Conservation (phyloP, 2,113 vertebrate genomes). For the Platysteira castanea region DNA sequence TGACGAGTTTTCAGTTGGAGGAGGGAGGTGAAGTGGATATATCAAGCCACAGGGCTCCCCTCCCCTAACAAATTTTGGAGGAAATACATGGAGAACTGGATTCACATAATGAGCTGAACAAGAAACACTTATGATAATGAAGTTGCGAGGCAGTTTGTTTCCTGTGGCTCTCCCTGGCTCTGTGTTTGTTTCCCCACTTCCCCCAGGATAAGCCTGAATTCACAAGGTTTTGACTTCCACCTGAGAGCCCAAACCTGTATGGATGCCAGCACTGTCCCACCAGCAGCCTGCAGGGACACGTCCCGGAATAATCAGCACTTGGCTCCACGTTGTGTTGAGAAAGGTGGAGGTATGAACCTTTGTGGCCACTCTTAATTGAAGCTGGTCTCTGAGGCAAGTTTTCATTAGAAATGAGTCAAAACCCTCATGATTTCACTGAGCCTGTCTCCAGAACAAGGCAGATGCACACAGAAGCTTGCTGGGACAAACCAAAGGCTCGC, state of each 20-base stretch:
- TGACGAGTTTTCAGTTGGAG: conserved; percentile 47
- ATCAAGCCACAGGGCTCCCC: neutral
- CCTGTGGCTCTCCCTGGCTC: neutral
- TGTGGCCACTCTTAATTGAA: neutral
- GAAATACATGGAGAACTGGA: neutral
- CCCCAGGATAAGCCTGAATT: neutral
- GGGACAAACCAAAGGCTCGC: neutral
- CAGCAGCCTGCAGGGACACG: neutral
- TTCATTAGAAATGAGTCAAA: neutral
- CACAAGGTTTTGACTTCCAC: neutral
- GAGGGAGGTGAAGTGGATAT: neutral
- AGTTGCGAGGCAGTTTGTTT: neutral
- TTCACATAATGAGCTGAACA: neutral
- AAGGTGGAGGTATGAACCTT: neutral
- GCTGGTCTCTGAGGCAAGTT: neutral
- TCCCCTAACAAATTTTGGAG: neutral
- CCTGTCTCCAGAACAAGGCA: neutral
- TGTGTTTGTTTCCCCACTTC: neutral
- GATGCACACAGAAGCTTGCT: neutral
- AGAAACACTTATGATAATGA: neutral
- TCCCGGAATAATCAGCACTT: neutral
- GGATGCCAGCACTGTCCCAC: neutral
- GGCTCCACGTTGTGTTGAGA: neutral
- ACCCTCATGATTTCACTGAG: neutral
- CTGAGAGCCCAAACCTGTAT: neutral